These are phyloP conservation scores for Diadumene lineata DNA, from an alignment of 92 coral and sea anemone genomes.

Conservation along the genomic window DNA sequence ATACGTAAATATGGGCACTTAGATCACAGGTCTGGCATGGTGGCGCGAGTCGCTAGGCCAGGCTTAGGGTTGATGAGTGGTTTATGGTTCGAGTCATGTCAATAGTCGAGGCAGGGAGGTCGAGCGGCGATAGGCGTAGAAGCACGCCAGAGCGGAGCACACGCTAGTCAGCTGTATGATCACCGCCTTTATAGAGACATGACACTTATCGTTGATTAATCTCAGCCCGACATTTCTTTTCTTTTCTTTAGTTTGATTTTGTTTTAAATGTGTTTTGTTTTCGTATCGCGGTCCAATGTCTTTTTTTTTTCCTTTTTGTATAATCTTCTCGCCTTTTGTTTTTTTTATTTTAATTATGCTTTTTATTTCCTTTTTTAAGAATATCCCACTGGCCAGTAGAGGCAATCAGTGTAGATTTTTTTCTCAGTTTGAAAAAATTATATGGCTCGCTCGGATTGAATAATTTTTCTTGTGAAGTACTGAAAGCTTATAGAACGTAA, in stretches of 20 bases:
- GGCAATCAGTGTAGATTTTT: too few relatives aligned
- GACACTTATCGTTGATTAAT: not conserved
- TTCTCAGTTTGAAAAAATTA: too few relatives aligned
- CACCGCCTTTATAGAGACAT: conserved; percentile 18
- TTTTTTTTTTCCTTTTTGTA: too few relatives aligned
- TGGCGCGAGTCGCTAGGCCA: conserved; percentile 32
- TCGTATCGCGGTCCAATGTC: too few relatives aligned
- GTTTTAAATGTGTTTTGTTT: not conserved
- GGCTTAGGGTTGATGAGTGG: conserved; percentile 32
- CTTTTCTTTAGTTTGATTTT: not conserved
- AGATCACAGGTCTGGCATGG: conserved; percentile 27
- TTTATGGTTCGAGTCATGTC: conserved; percentile 3
- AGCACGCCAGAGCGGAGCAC: conserved; percentile 44
- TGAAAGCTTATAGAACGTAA: too few relatives aligned
- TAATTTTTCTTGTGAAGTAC: too few relatives aligned
- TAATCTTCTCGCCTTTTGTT: too few relatives aligned
- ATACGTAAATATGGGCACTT: conserved; percentile 1
- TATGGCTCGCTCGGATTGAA: too few relatives aligned
- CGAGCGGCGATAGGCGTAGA: conserved; percentile 35
- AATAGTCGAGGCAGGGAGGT: conserved; percentile 24
- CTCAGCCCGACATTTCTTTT: conserved; percentile 22
- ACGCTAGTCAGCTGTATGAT: conserved; percentile 20
- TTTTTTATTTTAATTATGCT: too few relatives aligned
- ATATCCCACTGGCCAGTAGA: too few relatives aligned
- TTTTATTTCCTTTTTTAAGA: too few relatives aligned